Evolutionary conservation across 53 echinoderm and acorn worm species (phyloP).

Genomic region (Luidia sarsii): DNA sequence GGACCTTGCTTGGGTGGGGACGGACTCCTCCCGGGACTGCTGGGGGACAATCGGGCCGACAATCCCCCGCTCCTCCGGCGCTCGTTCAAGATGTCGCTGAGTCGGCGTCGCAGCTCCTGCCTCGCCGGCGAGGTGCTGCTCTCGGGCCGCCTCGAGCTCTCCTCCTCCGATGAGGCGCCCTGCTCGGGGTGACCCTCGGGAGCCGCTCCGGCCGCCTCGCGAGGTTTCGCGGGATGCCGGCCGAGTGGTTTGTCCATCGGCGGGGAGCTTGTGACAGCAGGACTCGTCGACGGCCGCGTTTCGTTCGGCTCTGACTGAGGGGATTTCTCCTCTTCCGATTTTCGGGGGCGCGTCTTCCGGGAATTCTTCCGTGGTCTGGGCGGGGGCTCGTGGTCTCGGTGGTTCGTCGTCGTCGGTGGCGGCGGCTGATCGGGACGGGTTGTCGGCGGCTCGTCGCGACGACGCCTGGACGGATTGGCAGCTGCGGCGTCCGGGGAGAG

Average conservation of each 20-base stretch:
- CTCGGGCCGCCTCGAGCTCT: slow-evolving; percentile 19
- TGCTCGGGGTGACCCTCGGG: neutral
- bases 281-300: neutral
- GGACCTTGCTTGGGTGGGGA: neutral
- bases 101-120: slow-evolving; percentile 18
- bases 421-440: neutral
- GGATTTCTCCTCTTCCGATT: neutral
- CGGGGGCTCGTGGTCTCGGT: neutral
- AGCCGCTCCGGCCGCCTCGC: too few species aligned
- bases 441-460: neutral
- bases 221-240: neutral
- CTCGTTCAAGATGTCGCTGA: slow-evolving; percentile 11
- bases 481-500: neutral
- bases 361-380: slow-evolving; percentile 15
- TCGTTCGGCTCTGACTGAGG: neutral
- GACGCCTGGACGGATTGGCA: slow-evolving; percentile 16
- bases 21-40: neutral
- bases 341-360: neutral
- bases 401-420: neutral
- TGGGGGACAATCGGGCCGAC: too few species aligned
- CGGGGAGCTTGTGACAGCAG: neutral
- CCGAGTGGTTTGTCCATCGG: neutral
- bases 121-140: slow-evolving; percentile 1
- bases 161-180: too few species aligned
- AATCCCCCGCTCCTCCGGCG: neutral